phyloP scores from a whole-genome alignment of 2,888 invertebrate genomes.

The Leptinotarsa rubiginosa region DNA sequence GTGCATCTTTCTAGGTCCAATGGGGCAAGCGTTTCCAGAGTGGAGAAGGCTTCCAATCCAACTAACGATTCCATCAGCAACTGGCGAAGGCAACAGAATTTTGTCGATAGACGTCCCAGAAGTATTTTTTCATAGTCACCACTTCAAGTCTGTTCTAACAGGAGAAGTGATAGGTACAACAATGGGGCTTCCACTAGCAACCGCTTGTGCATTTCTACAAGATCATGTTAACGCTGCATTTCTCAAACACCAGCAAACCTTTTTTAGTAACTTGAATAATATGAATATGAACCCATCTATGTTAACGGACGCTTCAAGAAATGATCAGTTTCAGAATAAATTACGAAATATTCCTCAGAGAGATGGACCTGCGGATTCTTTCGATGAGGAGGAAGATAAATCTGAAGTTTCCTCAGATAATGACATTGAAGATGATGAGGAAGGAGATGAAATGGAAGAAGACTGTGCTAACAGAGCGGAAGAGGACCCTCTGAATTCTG shows the following conservation, averaged over 20 bases:
- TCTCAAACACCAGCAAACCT: constrained; percentile 53
- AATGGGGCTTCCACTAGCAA: constrained; percentile 83
- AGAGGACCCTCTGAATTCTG: constrained; percentile 94
- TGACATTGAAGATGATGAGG: constrained; percentile 71
- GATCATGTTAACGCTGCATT: constrained; percentile 88
- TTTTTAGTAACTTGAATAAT: constrained; percentile 43
- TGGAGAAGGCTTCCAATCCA: constrained; percentile 71
- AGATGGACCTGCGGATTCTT: constrained; percentile 73
- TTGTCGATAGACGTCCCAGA: constrained; percentile 91
- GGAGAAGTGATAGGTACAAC: constrained; percentile 90
- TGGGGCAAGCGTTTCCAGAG: constrained; percentile 53
- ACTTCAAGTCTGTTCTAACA: constrained; percentile 78
- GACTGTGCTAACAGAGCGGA: constrained; percentile 64
- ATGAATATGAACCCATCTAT: constrained; percentile 26
- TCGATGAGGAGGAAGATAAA: constrained; percentile 76
- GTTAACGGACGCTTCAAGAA: constrained; percentile 22
- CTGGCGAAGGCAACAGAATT: constrained; percentile 74
- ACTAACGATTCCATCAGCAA: constrained; percentile 84
- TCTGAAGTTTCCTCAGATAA: constrained; percentile 75
- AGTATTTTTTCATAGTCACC: constrained; percentile 73
- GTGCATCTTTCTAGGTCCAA: constrained; percentile 12
- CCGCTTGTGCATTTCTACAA: constrained; percentile 85
- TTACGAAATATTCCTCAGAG: constrained; percentile 50
- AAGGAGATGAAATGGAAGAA: constrained; percentile 74
- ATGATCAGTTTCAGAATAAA: constrained; percentile 28